phyloP scores from a whole-genome alignment of 2,888 invertebrate species.

The Frankliniella fusca region DNA sequence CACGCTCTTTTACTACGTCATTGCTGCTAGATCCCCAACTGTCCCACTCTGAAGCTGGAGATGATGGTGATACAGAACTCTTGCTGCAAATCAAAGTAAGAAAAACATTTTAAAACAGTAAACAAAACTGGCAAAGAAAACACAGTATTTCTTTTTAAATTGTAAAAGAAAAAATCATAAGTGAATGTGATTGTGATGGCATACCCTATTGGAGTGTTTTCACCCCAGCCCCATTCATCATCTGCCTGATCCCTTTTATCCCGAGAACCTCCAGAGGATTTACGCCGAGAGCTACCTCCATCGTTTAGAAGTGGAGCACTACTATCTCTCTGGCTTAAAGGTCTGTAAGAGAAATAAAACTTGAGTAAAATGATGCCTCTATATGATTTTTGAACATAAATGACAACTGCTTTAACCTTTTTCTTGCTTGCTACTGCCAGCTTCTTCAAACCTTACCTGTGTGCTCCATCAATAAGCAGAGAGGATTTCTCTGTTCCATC shows the following conservation, averaged over 20 bases:
- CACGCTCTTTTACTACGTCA: not conserved
- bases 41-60: not conserved
- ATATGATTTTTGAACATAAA: not conserved
- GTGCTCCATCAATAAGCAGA: constrained; percentile 46
- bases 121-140: not conserved
- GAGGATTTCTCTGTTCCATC: constrained; percentile 49
- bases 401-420: not conserved
- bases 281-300: not conserved
- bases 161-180: not conserved
- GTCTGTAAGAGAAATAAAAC: not conserved
- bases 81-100: not conserved
- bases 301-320: not conserved
- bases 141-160: not conserved
- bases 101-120: not conserved
- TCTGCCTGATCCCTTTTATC: not conserved
- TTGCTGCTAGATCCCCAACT: not conserved
- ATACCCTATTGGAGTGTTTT: not conserved
- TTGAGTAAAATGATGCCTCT: too few species aligned
- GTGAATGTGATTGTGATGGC: not conserved
- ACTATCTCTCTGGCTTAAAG: not conserved
- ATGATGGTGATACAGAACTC: not conserved
- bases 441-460: not conserved
- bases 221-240: constrained; percentile 2
- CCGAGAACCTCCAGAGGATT: not conserved
- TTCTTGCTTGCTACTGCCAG: too few species aligned